Conservation (phyloP, 2,113 vertebrate species). For the Neogobius melanostomus region DNA sequence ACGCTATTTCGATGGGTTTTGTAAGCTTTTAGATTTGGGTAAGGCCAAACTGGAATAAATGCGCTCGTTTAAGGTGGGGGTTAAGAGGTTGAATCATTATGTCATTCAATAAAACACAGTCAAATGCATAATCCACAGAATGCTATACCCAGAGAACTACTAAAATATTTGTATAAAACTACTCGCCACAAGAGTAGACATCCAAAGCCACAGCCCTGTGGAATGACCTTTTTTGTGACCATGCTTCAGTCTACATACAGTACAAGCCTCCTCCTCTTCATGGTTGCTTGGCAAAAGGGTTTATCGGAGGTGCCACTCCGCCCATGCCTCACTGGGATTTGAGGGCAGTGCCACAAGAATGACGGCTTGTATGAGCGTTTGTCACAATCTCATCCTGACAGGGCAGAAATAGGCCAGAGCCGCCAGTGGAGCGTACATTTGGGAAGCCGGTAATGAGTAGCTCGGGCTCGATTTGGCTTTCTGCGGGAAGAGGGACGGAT, state of each 20-base stretch:
- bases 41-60: too few species aligned
- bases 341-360: slow-evolving; percentile 63
- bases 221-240: slow-evolving; percentile 36
- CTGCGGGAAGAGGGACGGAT: slow-evolving; percentile 49
- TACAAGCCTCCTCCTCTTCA: slow-evolving; percentile 33
- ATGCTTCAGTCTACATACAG: slow-evolving; percentile 43
- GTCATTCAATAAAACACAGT: too few species aligned
- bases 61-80: too few species aligned
- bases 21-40: too few species aligned
- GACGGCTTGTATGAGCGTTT: slow-evolving; percentile 58
- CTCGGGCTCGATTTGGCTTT: slow-evolving; percentile 46
- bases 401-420: slow-evolving; percentile 58
- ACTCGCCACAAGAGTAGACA: not conserved
- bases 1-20: too few species aligned
- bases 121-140: too few species aligned
- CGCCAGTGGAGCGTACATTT: slow-evolving; percentile 44
- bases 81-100: too few species aligned
- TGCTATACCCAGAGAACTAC: slow-evolving; percentile 8
- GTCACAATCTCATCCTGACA: slow-evolving; percentile 44
- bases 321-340: slow-evolving; percentile 65
- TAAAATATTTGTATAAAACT: slow-evolving; percentile 13
- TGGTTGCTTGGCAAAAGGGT: slow-evolving; percentile 55
- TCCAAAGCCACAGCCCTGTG: slow-evolving; percentile 47
- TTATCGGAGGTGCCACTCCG: slow-evolving; percentile 62
- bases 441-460: slow-evolving; percentile 66